A percentile compares a stretch with the other conserved stretches of the same genome.
phyloP scores from a whole-genome alignment of 2,888 invertebrate genomes.

The Eilema caniola region DNA sequence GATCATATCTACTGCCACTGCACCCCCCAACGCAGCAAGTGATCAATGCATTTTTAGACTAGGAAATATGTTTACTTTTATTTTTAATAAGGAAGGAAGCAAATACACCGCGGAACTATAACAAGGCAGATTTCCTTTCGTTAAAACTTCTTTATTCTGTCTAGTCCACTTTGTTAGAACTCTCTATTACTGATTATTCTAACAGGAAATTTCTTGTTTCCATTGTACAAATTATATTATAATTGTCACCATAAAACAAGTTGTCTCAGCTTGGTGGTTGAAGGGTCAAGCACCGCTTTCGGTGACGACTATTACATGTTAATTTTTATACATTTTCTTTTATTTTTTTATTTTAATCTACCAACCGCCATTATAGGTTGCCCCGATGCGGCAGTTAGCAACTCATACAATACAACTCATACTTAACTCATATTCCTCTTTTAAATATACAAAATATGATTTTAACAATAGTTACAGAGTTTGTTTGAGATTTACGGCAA shows the following conservation, averaged over 20 bases:
- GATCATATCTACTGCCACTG: background rate
- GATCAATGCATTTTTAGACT: background rate
- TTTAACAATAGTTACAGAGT: background rate
- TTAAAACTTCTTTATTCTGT: constrained; percentile 4
- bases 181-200: background rate
- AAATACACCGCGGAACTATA: background rate
- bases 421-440: no score
- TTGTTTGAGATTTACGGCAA: background rate
- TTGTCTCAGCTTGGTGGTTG: background rate
- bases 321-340: background rate
- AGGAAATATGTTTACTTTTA: background rate
- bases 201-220: background rate
- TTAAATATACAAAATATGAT: no score
- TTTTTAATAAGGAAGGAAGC: background rate
- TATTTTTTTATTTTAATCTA: no score
- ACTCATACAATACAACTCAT: no score
- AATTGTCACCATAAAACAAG: background rate
- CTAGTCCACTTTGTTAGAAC: background rate
- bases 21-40: background rate
- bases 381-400: no score
- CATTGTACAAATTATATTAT: background rate
- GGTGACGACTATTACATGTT: background rate
- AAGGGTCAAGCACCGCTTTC: background rate
- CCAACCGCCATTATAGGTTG: no score
- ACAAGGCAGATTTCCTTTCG: background rate